A percentile compares a stretch with the other conserved stretches of the same genome.
Evolutionary conservation across 2,888 invertebrate species (phyloP).

Genomic region (Criorhina ranunculi): DNA sequence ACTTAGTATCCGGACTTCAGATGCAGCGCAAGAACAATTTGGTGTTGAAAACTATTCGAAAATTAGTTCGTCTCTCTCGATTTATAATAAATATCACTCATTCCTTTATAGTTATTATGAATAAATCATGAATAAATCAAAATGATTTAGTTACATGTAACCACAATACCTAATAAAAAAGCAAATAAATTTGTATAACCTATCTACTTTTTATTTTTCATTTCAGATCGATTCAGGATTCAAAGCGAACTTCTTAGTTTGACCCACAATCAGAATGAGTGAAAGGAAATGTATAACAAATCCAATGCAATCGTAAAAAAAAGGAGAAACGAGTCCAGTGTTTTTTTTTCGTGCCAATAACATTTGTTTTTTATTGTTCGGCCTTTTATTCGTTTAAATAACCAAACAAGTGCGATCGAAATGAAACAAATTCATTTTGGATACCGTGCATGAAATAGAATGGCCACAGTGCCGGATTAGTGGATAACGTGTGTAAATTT

Average conservation of each 20-base stretch:
- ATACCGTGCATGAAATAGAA: conserved; percentile 47
- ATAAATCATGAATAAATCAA: background rate
- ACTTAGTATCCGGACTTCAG: too few relatives aligned
- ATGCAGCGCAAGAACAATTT: too few relatives aligned
- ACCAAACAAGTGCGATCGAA: conserved; percentile 45
- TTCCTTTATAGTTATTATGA: too few relatives aligned
- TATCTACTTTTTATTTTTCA: conserved; percentile 9
- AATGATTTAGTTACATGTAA: background rate
- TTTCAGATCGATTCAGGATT: conserved; percentile 63
- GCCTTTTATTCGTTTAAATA: conserved; percentile 43
- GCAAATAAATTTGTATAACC: conserved; percentile 16
- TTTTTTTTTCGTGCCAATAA: conserved; percentile 44
- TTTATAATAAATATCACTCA: too few relatives aligned
- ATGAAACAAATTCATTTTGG: conserved; percentile 49
- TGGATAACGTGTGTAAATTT: conserved; percentile 62
- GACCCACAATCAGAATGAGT: conserved; percentile 54
- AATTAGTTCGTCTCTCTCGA: too few relatives aligned
- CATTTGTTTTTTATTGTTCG: conserved; percentile 41
- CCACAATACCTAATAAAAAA: background rate
- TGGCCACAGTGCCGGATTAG: conserved; percentile 48
- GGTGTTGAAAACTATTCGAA: too few relatives aligned
- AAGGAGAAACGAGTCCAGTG: conserved; percentile 53
- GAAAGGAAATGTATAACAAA: conserved; percentile 50
- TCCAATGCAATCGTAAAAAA: conserved; percentile 24
- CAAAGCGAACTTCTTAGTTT: conserved; percentile 33